Evolutionary conservation across 2,113 vertebrate genomes (phyloP).

Genomic region (Zingel zingel): DNA sequence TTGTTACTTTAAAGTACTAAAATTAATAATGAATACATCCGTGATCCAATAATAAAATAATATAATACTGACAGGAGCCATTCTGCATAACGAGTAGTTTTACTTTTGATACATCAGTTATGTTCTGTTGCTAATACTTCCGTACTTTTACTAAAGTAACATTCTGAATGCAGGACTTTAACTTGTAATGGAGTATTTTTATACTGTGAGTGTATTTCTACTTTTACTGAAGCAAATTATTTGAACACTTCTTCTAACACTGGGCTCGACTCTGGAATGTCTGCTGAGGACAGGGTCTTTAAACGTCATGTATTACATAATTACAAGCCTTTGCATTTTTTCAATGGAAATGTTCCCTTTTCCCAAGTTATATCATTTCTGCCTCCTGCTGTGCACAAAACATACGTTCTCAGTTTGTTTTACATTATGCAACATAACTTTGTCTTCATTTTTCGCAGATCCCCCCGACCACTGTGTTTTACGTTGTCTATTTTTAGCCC

Average conservation of each 20-base stretch:
- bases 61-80: background rate
- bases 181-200: too few species aligned
- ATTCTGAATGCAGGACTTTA: too few species aligned
- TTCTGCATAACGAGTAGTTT: background rate
- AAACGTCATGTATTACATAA: background rate
- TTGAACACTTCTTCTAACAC: background rate
- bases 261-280: background rate
- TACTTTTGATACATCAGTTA: too few species aligned
- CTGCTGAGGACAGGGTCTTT: background rate
- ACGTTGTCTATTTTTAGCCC: conserved; percentile 36
- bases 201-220: too few species aligned
- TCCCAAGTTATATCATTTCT: background rate
- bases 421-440: background rate
- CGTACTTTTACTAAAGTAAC: too few species aligned
- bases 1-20: background rate
- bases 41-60: background rate
- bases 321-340: background rate
- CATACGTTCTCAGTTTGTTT: background rate
- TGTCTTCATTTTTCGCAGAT: background rate
- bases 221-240: too few species aligned
- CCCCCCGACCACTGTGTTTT: background rate
- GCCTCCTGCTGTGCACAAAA: background rate
- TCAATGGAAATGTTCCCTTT: background rate
- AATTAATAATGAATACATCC: background rate
- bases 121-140: too few species aligned